Conservation (phyloP, 2,888 invertebrate species). For the Apoda limacodes region DNA sequence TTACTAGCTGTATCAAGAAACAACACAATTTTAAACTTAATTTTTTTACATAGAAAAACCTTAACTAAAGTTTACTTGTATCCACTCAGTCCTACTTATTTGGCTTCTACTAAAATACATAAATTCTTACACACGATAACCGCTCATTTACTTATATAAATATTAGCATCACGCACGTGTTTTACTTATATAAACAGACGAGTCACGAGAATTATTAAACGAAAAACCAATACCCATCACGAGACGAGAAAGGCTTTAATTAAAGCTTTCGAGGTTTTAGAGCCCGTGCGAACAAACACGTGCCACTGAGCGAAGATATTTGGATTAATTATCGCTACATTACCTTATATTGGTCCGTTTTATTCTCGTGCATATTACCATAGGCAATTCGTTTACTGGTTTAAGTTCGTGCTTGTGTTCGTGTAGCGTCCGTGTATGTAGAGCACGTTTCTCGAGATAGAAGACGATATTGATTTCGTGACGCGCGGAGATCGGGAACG, state of each 20-base stretch:
- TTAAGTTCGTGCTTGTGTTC: conserved; percentile 25
- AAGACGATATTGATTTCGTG: conserved; percentile 69
- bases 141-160: no score
- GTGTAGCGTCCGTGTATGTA: conserved; percentile 40
- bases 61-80: conserved; percentile 17
- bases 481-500: conserved; percentile 54
- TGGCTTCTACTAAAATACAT: no score
- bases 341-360: conserved; percentile 38
- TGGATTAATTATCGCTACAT: conserved; percentile 50
- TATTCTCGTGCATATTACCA: conserved; percentile 26
- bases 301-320: conserved; percentile 39
- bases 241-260: conserved; percentile 38
- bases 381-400: conserved; percentile 16
- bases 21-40: not conserved
- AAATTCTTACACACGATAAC: no score
- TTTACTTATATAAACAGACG: no score
- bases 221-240: conserved; percentile 31
- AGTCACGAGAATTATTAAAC: conserved; percentile 30
- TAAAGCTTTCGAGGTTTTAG: conserved; percentile 43
- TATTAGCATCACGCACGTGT: no score
- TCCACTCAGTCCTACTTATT: no score
- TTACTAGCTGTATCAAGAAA: no score
- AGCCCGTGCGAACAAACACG: conserved; percentile 40
- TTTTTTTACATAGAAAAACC: not conserved
- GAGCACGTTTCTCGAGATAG: conserved; percentile 65